phyloP scores from a whole-genome alignment of 2,888 invertebrate genomes.

The Antheraea yamamai region DNA sequence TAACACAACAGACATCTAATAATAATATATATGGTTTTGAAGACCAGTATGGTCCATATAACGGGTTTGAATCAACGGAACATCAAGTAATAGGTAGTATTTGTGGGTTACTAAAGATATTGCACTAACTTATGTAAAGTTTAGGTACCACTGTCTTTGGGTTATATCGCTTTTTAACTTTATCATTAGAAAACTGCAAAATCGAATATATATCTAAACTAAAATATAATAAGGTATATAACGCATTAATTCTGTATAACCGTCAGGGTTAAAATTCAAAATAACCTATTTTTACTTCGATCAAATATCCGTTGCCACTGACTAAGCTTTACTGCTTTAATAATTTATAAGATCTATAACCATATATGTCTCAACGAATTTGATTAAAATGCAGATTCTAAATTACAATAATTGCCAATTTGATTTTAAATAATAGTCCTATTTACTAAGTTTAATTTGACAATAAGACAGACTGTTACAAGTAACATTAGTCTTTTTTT shows the following conservation, averaged over 20 bases:
- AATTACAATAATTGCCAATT: too few relatives aligned
- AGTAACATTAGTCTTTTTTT: too few relatives aligned
- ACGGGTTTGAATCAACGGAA: neutral
- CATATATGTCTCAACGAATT: too few relatives aligned
- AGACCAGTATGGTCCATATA: neutral
- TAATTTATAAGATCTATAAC: too few relatives aligned
- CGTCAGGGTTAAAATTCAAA: neutral
- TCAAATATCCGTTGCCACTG: too few relatives aligned
- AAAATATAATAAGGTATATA: neutral
- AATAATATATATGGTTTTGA: neutral
- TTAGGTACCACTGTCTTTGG: neutral
- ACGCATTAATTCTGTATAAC: neutral
- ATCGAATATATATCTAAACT: too few relatives aligned
- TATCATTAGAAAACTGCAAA: neutral
- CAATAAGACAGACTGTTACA: too few relatives aligned
- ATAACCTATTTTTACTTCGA: neutral
- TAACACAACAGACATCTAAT: too few relatives aligned
- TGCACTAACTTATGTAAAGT: neutral
- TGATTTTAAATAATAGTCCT: too few relatives aligned
- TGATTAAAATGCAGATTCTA: too few relatives aligned
- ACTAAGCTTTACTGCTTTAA: too few relatives aligned
- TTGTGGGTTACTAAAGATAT: neutral
- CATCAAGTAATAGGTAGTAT: neutral
- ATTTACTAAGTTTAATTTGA: too few relatives aligned
- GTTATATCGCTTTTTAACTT: neutral